Percentiles rank a stretch among this genome's conserved stretches.
Evolutionary conservation across 2,113 vertebrate species (phyloP).

Genomic region (Muscicapa adusta): DNA sequence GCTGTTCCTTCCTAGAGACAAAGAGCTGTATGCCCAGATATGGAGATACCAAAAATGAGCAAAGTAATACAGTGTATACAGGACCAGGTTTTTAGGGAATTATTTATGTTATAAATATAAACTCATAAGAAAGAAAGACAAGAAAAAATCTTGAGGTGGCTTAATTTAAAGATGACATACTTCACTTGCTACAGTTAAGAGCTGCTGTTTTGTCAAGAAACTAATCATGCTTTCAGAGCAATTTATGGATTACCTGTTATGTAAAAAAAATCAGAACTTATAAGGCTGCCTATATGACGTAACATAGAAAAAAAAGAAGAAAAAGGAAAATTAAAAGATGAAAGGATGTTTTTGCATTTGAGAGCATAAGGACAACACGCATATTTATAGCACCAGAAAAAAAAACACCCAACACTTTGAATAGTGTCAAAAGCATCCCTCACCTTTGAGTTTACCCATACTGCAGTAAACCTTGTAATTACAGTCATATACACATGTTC

Average conservation of each 20-base stretch:
- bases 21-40: fast-evolving
- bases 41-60: neutral
- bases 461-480: neutral
- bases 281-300: neutral
- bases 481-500: neutral
- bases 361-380: neutral
- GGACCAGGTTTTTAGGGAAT: neutral
- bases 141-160: neutral
- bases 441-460: neutral
- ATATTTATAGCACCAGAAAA: neutral
- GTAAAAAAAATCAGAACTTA: neutral
- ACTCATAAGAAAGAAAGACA: neutral
- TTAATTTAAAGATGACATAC: neutral
- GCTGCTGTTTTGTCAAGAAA: neutral
- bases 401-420: neutral
- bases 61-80: neutral
- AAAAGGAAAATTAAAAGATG: neutral
- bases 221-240: neutral
- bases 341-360: neutral
- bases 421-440: neutral
- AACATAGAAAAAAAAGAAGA: neutral
- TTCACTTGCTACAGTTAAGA: neutral
- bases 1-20: neutral
- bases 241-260: neutral
- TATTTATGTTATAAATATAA: neutral